Evolutionary conservation across 1,140 invertebrate genomes (phyloP).

Genomic region (Arctopsyche grandis): DNA sequence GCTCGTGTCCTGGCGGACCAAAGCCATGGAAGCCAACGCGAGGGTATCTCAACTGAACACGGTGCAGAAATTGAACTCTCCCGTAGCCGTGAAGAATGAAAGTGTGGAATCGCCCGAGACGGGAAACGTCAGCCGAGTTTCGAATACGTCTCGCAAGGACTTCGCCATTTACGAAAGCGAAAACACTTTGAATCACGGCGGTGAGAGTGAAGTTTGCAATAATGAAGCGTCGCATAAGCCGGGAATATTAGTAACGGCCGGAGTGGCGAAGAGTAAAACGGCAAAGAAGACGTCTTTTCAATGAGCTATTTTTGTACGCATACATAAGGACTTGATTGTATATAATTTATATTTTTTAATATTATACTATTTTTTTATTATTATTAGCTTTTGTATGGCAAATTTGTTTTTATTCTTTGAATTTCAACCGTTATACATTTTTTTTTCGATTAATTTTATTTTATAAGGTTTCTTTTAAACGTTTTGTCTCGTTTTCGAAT

Average conservation of each 20-base stretch:
- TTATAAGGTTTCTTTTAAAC: not conserved
- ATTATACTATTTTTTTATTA: too few species aligned
- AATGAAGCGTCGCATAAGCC: not conserved
- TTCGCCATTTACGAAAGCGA: not conserved
- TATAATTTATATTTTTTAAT: slow-evolving; percentile 11
- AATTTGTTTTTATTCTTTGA: not conserved
- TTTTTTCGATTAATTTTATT: not conserved
- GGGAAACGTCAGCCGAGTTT: not conserved
- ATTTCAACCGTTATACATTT: not conserved
- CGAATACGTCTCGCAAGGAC: not conserved
- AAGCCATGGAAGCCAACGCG: slow-evolving; percentile 49
- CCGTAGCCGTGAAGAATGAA: not conserved
- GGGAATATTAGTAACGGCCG: slow-evolving; percentile 30
- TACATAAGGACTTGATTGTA: too few species aligned
- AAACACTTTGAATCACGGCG: not conserved
- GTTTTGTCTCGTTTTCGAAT: not conserved
- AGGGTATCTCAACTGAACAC: slow-evolving; percentile 45
- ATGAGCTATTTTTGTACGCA: slow-evolving; percentile 1
- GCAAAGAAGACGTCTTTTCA: slow-evolving; percentile 33
- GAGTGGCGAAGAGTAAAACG: slow-evolving; percentile 11
- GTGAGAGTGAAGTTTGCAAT: not conserved
- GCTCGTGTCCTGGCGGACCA: slow-evolving; percentile 50
- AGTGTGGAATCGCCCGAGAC: not conserved
- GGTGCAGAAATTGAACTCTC: slow-evolving; percentile 18
- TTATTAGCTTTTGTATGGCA: not conserved